Conservation (phyloP, 2,113 vertebrate species). For the Leucosticte australis region DNA sequence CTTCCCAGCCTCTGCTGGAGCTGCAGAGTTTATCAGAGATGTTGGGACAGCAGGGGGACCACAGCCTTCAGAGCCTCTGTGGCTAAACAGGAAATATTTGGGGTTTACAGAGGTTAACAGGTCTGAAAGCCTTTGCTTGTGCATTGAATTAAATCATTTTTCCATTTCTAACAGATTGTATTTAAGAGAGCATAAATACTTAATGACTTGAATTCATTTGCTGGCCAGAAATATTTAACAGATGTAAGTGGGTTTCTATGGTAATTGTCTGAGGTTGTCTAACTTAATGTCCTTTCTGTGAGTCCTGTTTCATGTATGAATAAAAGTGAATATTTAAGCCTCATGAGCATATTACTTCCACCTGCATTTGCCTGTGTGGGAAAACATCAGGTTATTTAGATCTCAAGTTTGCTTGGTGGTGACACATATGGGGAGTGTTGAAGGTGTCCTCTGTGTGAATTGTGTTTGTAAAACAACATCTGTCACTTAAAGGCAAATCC, state of each 20-base stretch:
- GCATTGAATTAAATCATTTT: not conserved
- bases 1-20: not conserved
- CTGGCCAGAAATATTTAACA: not conserved
- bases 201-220: not conserved
- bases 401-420: not conserved
- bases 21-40: fast-evolving
- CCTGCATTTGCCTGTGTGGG: not conserved
- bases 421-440: not conserved
- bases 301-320: not conserved
- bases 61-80: not conserved
- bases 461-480: not conserved
- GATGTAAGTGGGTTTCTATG: not conserved
- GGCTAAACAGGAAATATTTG: not conserved
- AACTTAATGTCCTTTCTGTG: not conserved
- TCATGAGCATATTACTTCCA: not conserved
- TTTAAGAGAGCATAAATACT: not conserved
- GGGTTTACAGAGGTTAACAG: not conserved
- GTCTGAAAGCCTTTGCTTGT: not conserved
- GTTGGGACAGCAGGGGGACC: not conserved
- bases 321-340: not conserved
- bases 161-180: not conserved
- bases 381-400: not conserved
- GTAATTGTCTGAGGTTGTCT: not conserved
- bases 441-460: not conserved
- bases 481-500: not conserved